Percentiles rank a stretch among this genome's conserved stretches.
These are phyloP conservation scores for Haliaeetus leucogaster DNA, from an alignment of 2,113 vertebrate species.

Conservation along the genomic window DNA sequence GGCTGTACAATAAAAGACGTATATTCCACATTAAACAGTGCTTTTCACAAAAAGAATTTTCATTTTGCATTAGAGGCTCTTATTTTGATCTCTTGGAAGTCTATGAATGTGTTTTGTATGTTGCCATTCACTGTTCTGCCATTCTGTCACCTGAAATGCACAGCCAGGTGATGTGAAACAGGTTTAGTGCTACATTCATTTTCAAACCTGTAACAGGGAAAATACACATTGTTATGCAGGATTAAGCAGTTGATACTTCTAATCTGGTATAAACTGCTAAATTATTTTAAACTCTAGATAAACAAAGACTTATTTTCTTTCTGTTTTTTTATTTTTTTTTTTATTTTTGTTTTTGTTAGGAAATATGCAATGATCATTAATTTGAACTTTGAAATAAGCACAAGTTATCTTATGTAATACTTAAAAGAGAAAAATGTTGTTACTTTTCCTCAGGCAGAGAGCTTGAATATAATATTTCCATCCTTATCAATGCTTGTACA, in stretches of 20 bases:
- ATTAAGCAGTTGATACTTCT: neutral
- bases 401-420: neutral
- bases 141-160: neutral
- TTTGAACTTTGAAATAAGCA: neutral
- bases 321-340: neutral
- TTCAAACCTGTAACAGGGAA: neutral
- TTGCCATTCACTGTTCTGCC: neutral
- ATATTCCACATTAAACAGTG: neutral
- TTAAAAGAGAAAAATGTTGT: neutral
- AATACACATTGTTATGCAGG: neutral
- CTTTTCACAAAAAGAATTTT: neutral
- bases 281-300: neutral
- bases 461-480: neutral
- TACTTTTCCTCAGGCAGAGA: neutral
- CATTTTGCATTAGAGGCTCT: neutral
- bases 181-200: neutral
- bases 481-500: neutral
- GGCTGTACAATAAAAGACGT: neutral
- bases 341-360: fast-evolving
- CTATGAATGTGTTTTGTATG: neutral
- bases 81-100: neutral
- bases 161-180: neutral
- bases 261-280: neutral
- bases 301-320: neutral
- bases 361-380: neutral